Base-by-base conservation (phyloP, 2,888 invertebrate species). In the Cryptocheilus praepositus region DNA sequence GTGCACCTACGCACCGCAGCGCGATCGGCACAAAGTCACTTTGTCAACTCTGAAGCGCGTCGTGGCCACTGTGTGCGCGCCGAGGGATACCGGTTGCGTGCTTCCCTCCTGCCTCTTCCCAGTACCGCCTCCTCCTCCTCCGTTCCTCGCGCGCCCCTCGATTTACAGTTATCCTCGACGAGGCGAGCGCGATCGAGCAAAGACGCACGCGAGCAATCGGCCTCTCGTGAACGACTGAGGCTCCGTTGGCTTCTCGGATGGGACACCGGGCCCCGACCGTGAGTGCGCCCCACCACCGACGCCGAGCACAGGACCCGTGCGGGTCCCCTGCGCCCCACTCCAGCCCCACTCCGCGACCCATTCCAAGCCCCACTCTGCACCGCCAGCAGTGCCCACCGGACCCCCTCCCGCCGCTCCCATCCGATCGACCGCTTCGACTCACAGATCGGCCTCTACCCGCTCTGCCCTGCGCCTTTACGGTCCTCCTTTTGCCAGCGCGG, bases 201-300 rank as follows among this genome's bases (percentile, higher is more conserved):
- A 58, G 36, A 36, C 60, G 56, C 54, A 71, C 69, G 64, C 73
- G 55, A 74, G 67, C 76, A 67, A 71, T 72, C 78, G 80, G 80
- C 77, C 77, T 83, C 85, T 85, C 81, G 81, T 79, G 83, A 84
- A 80, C 85, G 83, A 87, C 87, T 87, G 86, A 83, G 77, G 81
- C 84, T 81, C 76, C 81, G 81, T 79, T 73, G 81, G 70, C 72
- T 77, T 79, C 80, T 80, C 79, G 81, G 81, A 79, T 81, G 81
- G 81, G 83, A 81, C 81, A 81, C 79, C 82, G 77, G 82, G 83
- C 82, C 83, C 83, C 83, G 82, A 56, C 63, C 57, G 66, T 67
- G 51, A 61, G 71, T 63, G 56, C 49, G n/a, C 51, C 63, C 63
- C 63, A 63, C 63, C 56, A 28, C 25, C 22, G n/a, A n/a, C 18